Base-by-base conservation (phyloP, 2,113 vertebrate species). In the Zosterops lateralis region DNA sequence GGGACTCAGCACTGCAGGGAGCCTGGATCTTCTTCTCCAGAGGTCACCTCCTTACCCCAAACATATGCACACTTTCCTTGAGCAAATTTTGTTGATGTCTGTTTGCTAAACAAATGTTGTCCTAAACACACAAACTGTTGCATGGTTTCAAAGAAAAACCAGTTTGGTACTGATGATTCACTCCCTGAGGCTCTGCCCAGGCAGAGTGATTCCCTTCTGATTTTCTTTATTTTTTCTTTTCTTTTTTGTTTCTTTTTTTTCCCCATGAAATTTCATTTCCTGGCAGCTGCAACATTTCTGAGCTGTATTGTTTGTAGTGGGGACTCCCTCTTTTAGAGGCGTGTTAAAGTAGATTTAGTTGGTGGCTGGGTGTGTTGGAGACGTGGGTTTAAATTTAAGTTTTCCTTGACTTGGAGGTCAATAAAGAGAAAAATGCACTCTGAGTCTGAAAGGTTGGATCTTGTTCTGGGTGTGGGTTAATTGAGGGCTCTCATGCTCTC, bases 101-200 rank as follows among this genome's bases (percentile, higher is more conserved):
- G 90, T 92, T 96, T 96, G 85, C 90, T 88, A 83, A 93, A 90
- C 2, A 47, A 81, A 19, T 18, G 53, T 71, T 7, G 6, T 80
- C 88, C 73, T 84, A 72, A 83, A 72, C 56, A 65, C 60, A 86
- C 86, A 93, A 93, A 96, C 88, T 78, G 89, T 81, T 92, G 83
- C 68, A 38, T 6, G 57, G 73, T 90, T 96, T 48, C 90, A 77
- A 78, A 89, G 86, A 38, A 89, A 67, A 90, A 53, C 61, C 89
- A 34, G 60, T 96, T 96, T 95, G 90, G 86, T 74, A 13, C 53
- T 90, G 90, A 87, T 96, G 96, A 96, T 86, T 96, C 93, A 96
- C 48, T 93, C 57, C 42, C 32, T 0, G 0, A 38, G 21, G 83
- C 51, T 95, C 88, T 96, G 93, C 92, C 51, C 73, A 90, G 61